phyloP scores from a whole-genome alignment of 37 sponge, comb jelly and placozoan species.

The Diacarnus erythraeanus region DNA sequence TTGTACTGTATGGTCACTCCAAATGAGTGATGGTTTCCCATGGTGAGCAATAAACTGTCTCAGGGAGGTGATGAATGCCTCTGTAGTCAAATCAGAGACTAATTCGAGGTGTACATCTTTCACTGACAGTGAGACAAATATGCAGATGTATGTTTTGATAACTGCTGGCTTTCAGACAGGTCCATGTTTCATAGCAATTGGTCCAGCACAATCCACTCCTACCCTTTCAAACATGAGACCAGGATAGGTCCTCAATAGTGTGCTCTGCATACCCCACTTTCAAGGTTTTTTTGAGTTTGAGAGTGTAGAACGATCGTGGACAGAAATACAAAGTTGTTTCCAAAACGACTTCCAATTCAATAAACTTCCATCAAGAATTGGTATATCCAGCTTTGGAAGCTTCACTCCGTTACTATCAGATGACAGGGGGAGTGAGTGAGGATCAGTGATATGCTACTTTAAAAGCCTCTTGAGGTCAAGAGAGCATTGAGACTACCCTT shows the following conservation, averaged over 20 bases:
- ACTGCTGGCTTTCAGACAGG: too few relatives aligned
- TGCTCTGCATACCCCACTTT: too few relatives aligned
- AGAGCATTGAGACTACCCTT: too few relatives aligned
- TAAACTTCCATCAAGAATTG: not conserved
- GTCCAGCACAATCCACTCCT: too few relatives aligned
- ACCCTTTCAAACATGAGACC: too few relatives aligned
- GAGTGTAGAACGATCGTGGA: not conserved
- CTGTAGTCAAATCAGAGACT: conserved; percentile 35
- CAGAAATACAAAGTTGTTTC: not conserved
- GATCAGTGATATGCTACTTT: too few relatives aligned
- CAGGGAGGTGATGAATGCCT: conserved; percentile 34
- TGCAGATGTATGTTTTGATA: too few relatives aligned
- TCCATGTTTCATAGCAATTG: too few relatives aligned
- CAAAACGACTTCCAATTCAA: not conserved
- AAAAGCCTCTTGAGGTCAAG: too few relatives aligned
- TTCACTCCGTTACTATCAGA: too few relatives aligned
- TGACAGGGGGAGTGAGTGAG: too few relatives aligned
- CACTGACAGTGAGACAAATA: conserved; percentile 42
- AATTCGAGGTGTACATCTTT: conserved; percentile 51
- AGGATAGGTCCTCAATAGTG: not conserved
- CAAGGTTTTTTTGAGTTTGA: not conserved
- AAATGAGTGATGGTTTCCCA: too few relatives aligned
- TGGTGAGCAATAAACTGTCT: conserved; percentile 29
- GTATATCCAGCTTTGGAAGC: not conserved
- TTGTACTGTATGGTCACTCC: conserved; percentile 67